Evolutionary conservation across 2,888 invertebrate species (phyloP).

Genomic region (Pandemis heparana): DNA sequence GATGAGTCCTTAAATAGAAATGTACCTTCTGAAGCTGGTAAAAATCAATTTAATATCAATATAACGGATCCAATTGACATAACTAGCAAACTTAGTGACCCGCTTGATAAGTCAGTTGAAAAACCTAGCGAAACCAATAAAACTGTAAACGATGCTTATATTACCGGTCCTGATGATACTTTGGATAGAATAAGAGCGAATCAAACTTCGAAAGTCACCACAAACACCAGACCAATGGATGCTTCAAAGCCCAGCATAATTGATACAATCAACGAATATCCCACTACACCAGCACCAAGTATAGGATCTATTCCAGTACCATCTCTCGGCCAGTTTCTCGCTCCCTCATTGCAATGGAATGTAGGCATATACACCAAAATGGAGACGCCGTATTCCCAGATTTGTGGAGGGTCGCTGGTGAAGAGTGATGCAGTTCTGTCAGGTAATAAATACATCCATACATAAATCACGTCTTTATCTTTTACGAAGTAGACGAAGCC

Average conservation of each 20-base stretch:
- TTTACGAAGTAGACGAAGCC: no score
- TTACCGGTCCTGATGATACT: neutral
- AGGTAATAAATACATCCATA: constrained; percentile 43
- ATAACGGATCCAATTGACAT: neutral
- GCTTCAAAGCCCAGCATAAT: neutral
- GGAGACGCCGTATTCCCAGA: constrained; percentile 64
- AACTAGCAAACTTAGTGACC: neutral
- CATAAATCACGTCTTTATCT: no score
- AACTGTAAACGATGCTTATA: neutral
- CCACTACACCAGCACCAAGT: neutral
- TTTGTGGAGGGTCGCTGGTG: constrained; percentile 80
- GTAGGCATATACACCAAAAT: constrained; percentile 71
- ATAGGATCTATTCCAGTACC: neutral
- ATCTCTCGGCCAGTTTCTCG: neutral
- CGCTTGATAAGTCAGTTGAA: neutral
- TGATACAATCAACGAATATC: neutral
- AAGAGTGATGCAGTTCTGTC: constrained; percentile 50
- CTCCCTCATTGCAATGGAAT: constrained; percentile 65
- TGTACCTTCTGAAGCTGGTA: no score
- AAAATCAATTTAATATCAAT: no score
- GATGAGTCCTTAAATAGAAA: no score
- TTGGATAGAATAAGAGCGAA: neutral
- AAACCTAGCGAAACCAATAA: neutral
- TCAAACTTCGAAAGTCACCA: neutral
- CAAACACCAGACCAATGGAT: neutral